Base-by-base conservation (phyloP, 2,888 invertebrate species). In the Amorpha juglandis region DNA sequence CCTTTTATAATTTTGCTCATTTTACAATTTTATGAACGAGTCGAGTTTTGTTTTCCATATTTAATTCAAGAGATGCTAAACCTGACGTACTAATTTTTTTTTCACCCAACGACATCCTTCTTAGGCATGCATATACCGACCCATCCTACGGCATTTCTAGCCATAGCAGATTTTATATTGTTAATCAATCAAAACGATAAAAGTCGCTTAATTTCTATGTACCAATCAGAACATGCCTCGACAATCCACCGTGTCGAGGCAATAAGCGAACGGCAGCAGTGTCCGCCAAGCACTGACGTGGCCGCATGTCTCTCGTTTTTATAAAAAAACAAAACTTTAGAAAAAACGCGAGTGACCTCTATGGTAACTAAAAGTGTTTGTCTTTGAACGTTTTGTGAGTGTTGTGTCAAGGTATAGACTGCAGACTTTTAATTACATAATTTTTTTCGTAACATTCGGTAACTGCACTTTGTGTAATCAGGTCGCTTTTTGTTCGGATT, bases 261-360 rank as follows among this genome's bases (percentile, higher is more conserved):
- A 48, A 65, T 51, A 65, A 55, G 52, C 70, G 55, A 67, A 53
- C 47, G 65, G 67, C 62, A 27, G 64, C 71, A 75, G 74, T 75
- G 64, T 62, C 65, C 62, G 63, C 42, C 62, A 50, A 63, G 55
- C 21, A 9, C 16, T 47, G 64, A 52, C 55, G 51, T 68, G 69
- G 64, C 63, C 66, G 67, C 64, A 64, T 65, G 52, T 52, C 66
- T 47, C 63, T 35, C 64, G 64, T 47, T 65, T 65, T 48, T 35
- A 63, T 42, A 45, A 53, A 45, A 53, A 38, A 67, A 64, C 50
- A 51, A 66, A 64, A 67, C 51, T 51, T 45, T 53, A 52, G 19
- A 66, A 71, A 65, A 63, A 65, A 8, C 68, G 69, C 67, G 71
- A 55, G 70, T 69, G 70, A 68, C 68, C 70, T 55, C 69, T 72